phyloP scores from a whole-genome alignment of 2,797 vertebrate genomes.

The Fundulus diaphanus region DNA sequence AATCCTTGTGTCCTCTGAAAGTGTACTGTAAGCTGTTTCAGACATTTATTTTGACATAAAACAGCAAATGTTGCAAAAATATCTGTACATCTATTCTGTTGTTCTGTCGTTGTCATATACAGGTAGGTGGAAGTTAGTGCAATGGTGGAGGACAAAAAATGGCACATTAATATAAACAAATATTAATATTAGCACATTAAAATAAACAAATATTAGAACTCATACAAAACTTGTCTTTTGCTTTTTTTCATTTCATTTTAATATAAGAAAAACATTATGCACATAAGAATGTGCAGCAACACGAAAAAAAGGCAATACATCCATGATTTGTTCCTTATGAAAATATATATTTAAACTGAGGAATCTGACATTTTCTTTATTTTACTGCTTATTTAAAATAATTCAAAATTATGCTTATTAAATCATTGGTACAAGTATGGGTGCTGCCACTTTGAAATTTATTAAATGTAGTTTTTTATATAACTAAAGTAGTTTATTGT shows the following conservation, averaged over 20 bases:
- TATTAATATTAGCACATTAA: too few species aligned
- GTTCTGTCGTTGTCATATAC: not conserved
- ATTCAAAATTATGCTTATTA: not conserved
- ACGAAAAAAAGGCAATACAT: too few species aligned
- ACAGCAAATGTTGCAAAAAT: not conserved
- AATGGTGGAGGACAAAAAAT: not conserved
- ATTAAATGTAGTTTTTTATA: not conserved
- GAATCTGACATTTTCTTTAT: not conserved
- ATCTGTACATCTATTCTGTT: not conserved
- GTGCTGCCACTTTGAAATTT: not conserved
- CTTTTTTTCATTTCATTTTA: not conserved
- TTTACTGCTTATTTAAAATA: not conserved
- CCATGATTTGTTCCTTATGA: not conserved
- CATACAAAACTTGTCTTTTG: not conserved
- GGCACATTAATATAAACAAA: not conserved
- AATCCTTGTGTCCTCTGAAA: not conserved
- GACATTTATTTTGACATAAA: not conserved
- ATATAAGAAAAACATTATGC: not conserved
- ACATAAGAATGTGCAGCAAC: not conserved
- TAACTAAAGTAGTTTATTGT: not conserved
- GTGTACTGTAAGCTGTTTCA: not conserved
- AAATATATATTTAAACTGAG: not conserved
- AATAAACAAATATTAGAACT: not conserved
- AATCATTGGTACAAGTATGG: not conserved
- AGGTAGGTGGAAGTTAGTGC: not conserved